Conservation (phyloP, 2,113 vertebrate species). For the Peromyscus californicus region DNA sequence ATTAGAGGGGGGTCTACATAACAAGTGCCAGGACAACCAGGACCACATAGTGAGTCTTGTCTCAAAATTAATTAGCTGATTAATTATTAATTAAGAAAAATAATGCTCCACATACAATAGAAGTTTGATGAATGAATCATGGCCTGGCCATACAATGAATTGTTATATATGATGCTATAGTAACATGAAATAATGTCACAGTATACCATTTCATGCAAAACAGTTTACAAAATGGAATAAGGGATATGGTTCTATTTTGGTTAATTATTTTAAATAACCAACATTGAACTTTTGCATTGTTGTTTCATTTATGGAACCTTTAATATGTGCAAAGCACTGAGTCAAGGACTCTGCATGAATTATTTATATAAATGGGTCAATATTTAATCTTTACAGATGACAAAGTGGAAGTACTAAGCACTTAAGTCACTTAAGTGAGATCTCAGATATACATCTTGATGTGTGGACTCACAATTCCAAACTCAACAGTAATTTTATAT, state of each 20-base stretch:
- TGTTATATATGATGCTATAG: background rate
- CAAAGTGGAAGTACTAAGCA: slow-evolving; percentile 17
- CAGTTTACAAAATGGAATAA: slow-evolving; percentile 5
- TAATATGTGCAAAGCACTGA: slow-evolving; percentile 44
- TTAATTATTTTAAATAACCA: slow-evolving; percentile 25
- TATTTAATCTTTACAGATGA: slow-evolving; percentile 46
- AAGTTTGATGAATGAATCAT: slow-evolving; percentile 34
- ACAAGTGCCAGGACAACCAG: background rate
- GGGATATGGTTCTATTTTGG: slow-evolving; percentile 4
- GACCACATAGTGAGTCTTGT: background rate
- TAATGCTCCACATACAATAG: background rate
- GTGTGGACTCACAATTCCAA: slow-evolving; percentile 23
- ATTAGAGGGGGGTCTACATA: background rate
- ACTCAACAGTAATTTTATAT: background rate
- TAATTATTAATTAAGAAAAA: slow-evolving; percentile 19
- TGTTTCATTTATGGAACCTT: background rate
- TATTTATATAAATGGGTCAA: slow-evolving; percentile 5
- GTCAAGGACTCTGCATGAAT: slow-evolving; percentile 19
- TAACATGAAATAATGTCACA: slow-evolving; percentile 27
- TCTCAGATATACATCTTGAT: slow-evolving; percentile 5
- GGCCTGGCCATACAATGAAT: slow-evolving; percentile 21
- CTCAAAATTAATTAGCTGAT: background rate
- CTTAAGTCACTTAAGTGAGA: slow-evolving; percentile 53
- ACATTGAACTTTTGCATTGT: background rate
- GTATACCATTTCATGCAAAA: slow-evolving; percentile 21